Base-by-base conservation (phyloP, 1,140 invertebrate genomes). In the Lycorma delicatula region DNA sequence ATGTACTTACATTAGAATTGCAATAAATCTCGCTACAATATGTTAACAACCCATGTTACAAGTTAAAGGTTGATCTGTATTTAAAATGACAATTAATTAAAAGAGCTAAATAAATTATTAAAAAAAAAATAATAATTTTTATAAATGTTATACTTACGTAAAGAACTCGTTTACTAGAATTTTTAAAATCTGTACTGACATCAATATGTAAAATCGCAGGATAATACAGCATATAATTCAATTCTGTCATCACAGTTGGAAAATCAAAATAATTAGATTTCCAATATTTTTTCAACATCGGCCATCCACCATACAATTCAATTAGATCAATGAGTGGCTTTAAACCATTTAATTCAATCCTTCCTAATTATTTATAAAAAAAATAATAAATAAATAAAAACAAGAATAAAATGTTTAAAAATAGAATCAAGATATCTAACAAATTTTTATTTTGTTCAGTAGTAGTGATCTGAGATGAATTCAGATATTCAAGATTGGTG, bases 281-380 rank as follows among this genome's bases (percentile, higher is more conserved):
- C 68, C 68, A 72, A 20, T 60, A 47, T 1, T 44, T 23, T 38
- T 62, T 60, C 0, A 68, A 60, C 58, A 75, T 69, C 0, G 74
- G 74, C 74, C 74, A 77, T 5, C 73, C 72, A 3, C 75, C 75
- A 26, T 63, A 67, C 6, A 54, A 27, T 36, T 65, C 61, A 5
- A 75, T n/a, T n/a, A 75, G 55, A 5, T 65, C 56, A 5, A 63
- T 48, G 25, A 76, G 47, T 3, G 68, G 69, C 18, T 62, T 49
- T 6, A 72, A 26, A 0, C 72, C 69, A 48, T 56, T 54, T 23
- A 47, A 55, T 26, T 75, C 71, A 5, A 73, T 61, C 1, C 60
- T 57, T 3, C 67, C 73, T 74, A 60, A n/a, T n/a, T n/a, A n/a
- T n/a, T 41, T 16, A 41, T 22, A 38, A 46, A 29, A 13, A 41